Evolutionary conservation across 2,113 vertebrate genomes (phyloP).

Genomic region (Coptodon rendalli): DNA sequence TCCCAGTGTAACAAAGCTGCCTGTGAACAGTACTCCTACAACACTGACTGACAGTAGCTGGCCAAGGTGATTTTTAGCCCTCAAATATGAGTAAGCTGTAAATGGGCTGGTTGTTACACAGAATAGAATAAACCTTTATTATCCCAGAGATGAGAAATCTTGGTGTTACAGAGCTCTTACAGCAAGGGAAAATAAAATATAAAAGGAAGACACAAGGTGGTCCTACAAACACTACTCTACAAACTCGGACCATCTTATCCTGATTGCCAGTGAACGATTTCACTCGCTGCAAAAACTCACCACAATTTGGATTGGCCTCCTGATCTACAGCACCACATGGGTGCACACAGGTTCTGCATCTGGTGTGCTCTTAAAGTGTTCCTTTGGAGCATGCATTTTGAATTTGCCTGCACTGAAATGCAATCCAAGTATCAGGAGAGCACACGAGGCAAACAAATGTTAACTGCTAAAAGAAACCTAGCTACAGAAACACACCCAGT

Average conservation of each 20-base stretch:
- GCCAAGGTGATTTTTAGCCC: not conserved
- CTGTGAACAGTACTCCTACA: not conserved
- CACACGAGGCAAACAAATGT: not conserved
- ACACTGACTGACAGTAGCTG: not conserved
- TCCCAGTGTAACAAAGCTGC: not conserved
- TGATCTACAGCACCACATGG: not conserved
- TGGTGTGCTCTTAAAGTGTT: not conserved
- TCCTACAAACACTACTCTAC: not conserved
- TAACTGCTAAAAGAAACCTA: not conserved
- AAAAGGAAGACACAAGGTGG: not conserved
- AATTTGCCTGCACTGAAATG: not conserved
- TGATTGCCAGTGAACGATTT: not conserved
- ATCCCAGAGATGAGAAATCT: not conserved
- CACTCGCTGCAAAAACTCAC: not conserved
- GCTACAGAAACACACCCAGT: not conserved
- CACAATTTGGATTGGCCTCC: not conserved
- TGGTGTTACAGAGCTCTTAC: accelerated
- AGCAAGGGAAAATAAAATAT: not conserved
- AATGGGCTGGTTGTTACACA: not conserved
- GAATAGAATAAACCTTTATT: not conserved
- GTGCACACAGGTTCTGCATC: not conserved
- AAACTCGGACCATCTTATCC: not conserved
- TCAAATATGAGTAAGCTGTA: not conserved
- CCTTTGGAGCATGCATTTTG: not conserved
- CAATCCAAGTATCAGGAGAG: not conserved